Conservation (phyloP, 2,113 vertebrate genomes). For the Candoia aspera region DNA sequence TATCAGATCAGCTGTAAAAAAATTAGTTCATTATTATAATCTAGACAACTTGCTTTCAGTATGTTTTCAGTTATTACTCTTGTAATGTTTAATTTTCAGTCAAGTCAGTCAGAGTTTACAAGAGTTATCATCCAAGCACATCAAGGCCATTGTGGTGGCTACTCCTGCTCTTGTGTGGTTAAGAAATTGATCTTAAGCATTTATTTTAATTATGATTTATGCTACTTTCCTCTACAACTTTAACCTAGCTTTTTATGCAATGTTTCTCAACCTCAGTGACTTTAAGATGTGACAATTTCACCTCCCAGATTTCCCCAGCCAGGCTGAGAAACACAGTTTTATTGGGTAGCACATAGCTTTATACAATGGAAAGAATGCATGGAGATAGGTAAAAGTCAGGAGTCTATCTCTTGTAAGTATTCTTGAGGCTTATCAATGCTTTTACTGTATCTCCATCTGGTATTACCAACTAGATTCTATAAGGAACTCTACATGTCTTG, state of each 20-base stretch:
- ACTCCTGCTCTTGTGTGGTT: background rate
- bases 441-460: background rate
- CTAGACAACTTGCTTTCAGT: background rate
- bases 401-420: background rate
- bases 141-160: background rate
- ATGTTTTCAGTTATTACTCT: background rate
- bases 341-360: background rate
- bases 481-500: background rate
- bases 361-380: background rate
- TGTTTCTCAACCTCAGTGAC: background rate
- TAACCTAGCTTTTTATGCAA: background rate
- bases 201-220: background rate
- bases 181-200: background rate
- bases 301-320: background rate
- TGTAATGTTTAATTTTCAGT: background rate
- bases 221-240: background rate
- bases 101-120: background rate
- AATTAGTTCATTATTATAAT: background rate
- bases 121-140: background rate
- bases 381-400: background rate
- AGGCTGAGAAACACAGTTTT: background rate
- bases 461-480: background rate
- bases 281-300: background rate
- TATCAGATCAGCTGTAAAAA: background rate
- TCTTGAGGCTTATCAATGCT: background rate